Conservation (phyloP, 2,113 vertebrate genomes). For the Salvelinus namaycush region DNA sequence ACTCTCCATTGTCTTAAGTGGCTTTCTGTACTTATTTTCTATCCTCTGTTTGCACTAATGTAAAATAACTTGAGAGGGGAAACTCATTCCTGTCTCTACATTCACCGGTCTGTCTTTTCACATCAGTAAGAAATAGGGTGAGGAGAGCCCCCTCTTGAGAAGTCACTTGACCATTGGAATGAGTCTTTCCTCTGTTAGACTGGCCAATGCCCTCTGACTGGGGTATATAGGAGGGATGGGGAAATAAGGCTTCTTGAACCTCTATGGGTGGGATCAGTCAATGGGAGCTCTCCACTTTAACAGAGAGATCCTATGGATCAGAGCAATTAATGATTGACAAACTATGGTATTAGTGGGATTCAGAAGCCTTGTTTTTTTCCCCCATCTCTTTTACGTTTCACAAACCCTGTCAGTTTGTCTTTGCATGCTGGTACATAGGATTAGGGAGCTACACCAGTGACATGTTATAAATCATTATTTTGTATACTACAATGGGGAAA, state of each 20-base stretch:
- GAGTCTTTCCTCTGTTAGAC: constrained; percentile 18
- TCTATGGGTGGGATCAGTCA: constrained; percentile 3
- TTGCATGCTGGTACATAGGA: constrained; percentile 35
- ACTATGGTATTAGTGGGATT: constrained; percentile 6
- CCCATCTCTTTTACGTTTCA: constrained; percentile 18
- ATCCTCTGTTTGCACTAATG: no score
- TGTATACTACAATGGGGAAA: constrained; percentile 48
- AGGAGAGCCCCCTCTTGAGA: no score
- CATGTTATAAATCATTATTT: constrained; percentile 53
- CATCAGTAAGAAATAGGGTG: no score
- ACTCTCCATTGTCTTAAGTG: constrained; percentile 11
- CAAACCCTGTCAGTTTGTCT: neutral
- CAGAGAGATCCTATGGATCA: constrained; percentile 15
- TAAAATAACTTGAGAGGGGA: no score
- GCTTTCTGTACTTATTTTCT: no score
- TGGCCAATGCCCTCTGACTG: constrained; percentile 12
- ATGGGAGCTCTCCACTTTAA: constrained; percentile 1
- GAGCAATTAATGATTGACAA: constrained; percentile 17
- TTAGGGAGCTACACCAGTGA: neutral
- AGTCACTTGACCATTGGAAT: no score
- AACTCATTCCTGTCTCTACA: no score
- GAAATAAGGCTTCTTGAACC: constrained; percentile 23
- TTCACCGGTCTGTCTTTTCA: no score
- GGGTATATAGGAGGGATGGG: neutral
- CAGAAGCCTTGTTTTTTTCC: constrained; percentile 4